phyloP scores from a whole-genome alignment of 2,888 invertebrate species.

The Eustalomyia histrio region DNA sequence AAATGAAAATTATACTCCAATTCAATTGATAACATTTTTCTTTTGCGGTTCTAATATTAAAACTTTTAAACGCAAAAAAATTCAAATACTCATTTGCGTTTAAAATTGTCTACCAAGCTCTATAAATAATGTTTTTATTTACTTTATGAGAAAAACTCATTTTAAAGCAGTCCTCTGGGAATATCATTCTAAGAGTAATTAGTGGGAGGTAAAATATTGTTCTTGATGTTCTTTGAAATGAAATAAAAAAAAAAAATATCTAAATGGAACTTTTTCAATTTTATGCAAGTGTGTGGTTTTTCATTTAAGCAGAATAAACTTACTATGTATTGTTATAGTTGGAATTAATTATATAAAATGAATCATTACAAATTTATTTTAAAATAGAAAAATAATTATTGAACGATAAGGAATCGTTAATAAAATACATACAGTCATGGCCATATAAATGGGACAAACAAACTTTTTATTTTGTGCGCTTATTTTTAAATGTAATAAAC shows the following conservation, averaged over 20 bases:
- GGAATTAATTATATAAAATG: no score
- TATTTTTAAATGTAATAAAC: no score
- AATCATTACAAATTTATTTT: no score
- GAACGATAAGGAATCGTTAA: no score
- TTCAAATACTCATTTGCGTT: constrained; percentile 1
- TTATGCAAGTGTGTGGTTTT: not conserved
- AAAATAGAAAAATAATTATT: no score
- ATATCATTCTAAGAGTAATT: not conserved
- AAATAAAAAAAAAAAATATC: not conserved
- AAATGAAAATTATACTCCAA: no score
- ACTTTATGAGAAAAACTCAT: not conserved
- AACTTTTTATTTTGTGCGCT: no score
- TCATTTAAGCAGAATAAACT: no score
- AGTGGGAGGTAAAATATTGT: not conserved
- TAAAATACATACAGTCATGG: no score
- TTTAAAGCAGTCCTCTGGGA: not conserved
- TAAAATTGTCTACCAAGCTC: not conserved
- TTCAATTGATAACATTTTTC: not conserved
- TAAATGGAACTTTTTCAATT: not conserved
- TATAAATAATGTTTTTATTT: not conserved
- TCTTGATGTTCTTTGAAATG: not conserved
- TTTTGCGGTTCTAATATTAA: not conserved
- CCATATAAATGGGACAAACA: no score
- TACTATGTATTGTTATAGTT: no score
- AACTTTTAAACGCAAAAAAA: not conserved